Evolutionary conservation across 2,888 invertebrate species (phyloP).

Genomic region (Pseudococcus jackbeardsleyi): DNA sequence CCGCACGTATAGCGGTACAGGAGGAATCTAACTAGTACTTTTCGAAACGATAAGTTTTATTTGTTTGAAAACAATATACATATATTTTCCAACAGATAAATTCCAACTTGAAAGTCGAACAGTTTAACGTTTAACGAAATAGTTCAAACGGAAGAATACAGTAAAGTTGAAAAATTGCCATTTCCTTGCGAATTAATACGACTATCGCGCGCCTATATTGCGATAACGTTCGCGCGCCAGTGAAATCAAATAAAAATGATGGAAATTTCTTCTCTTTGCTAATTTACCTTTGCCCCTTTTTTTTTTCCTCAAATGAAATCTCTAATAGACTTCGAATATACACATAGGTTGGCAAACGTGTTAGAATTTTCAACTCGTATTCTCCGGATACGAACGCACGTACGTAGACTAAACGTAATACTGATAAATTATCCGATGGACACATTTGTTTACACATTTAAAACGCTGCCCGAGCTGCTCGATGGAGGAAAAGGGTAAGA

Average conservation of each 20-base stretch:
- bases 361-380: neutral
- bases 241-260: too few species aligned
- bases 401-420: neutral
- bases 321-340: neutral
- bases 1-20: neutral
- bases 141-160: constrained; percentile 25
- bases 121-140: constrained; percentile 38
- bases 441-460: constrained; percentile 25
- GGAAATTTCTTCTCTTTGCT: too few species aligned
- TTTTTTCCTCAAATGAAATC: too few species aligned
- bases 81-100: constrained; percentile 45
- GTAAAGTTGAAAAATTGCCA: constrained; percentile 40
- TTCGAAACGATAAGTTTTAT: constrained; percentile 36
- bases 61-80: constrained; percentile 52
- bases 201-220: neutral
- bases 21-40: neutral
- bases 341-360: neutral
- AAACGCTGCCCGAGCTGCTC: neutral
- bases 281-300: too few species aligned
- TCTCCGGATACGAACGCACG: too few species aligned
- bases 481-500: neutral
- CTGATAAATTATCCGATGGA: constrained; percentile 35
- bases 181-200: constrained; percentile 27
- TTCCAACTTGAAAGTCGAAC: constrained; percentile 27
- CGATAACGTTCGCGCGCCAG: too few species aligned